Evolutionary conservation across 2,888 invertebrate species (phyloP), one percentile per base, ranked within the genome.

Genomic region (Phaedon cochleariae): DNA sequence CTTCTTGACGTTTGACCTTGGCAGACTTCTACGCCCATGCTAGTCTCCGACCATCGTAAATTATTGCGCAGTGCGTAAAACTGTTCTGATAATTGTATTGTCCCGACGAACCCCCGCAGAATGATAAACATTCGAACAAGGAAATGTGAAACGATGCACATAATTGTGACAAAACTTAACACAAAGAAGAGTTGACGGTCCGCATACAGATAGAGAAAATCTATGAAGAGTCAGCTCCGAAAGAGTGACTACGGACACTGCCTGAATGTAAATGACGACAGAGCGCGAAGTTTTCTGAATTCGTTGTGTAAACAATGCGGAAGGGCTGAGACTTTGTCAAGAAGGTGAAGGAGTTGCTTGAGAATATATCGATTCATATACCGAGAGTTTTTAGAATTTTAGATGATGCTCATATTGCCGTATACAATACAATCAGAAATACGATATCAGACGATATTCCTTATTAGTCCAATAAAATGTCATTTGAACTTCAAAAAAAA

Each of bases 181-280:
- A 46, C 63, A 63, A 63, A 57, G 58, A 21, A 58, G 17, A 29
- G 46, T 45, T 52, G 63, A 51, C 51, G 46, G 58, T 63, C 58
- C 46, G 63, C 63, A 63, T 63, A 51, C 58, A 63, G 63, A 63
- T 63, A 57, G 57, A 46, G 55, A 46, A 63, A 63, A 63, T 63
- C 63, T 63, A 63, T 63, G 63, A 63, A 63, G 52, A 63, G 63
- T 63, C 53, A 41, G 57, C 63, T 31, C 20, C 31, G 52, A 37
- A 61, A 65, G 57, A 52, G 46, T 46, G 65, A 60, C 54, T 57
- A 51, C 20, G 57, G 29, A 52, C 53, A n/a, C 57, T 49, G 15
- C 12, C 57, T 52, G 63, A 58, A 63, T 63, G 59, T 45, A 22
- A 57, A 57, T 57, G 45, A 57, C n/a, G 45, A 10, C 2, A 10